phyloP scores from a whole-genome alignment of 2,113 vertebrate genomes.

The human (Homo sapiens) region GRCh38 chr12:128123501-128124000 shows the following conservation, averaged over 20 bases:
- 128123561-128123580: not conserved
- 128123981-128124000: accelerated
- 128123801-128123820: not conserved
- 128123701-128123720: not conserved
- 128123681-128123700: not conserved
- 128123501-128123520: not conserved
- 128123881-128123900: not conserved
- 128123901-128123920: not conserved
- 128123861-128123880: not conserved
- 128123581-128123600: not conserved
- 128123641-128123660: not conserved
- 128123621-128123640: not conserved
- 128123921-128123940: not conserved
- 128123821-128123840: not conserved
- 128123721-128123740: not conserved
- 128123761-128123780: not conserved
- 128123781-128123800: not conserved
- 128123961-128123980: not conserved
- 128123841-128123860: not conserved
- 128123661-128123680: not conserved
- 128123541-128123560: not conserved
- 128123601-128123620: not conserved
- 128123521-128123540: not conserved
- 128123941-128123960: not conserved
- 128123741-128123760: not conserved